A percentile compares a stretch with the other conserved stretches of the same genome.
Conservation (phyloP, 2,888 invertebrate species). For the Ephialtes manifestator region DNA sequence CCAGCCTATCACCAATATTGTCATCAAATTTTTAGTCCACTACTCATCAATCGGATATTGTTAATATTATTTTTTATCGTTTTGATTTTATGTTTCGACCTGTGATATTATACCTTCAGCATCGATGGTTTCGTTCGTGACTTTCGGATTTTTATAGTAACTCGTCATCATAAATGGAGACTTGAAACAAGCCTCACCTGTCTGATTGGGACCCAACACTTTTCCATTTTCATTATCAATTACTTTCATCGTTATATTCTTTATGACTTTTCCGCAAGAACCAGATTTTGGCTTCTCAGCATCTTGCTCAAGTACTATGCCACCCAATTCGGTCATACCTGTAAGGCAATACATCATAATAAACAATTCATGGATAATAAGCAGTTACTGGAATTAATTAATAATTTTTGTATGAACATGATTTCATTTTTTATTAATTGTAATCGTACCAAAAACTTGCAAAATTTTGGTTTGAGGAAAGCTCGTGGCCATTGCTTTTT, state of each 20-base stretch:
- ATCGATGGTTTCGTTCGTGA: conserved; percentile 71
- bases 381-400: too few species aligned
- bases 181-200: conserved; percentile 74
- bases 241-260: conserved; percentile 75
- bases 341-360: conserved; percentile 2
- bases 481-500: conserved; percentile 51
- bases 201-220: conserved; percentile 75
- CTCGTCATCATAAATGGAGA: conserved; percentile 69
- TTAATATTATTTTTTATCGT: too few species aligned
- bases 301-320: conserved; percentile 62
- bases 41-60: too few species aligned
- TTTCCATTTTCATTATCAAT: conserved; percentile 71
- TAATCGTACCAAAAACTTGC: conserved; percentile 74
- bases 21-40: neutral
- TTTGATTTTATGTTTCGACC: too few species aligned
- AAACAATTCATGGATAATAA: neutral
- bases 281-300: conserved; percentile 59
- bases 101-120: conserved; percentile 75
- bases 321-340: conserved; percentile 80
- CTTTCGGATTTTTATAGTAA: conserved; percentile 73
- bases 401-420: too few species aligned
- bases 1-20: too few species aligned
- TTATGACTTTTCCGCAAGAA: conserved; percentile 74
- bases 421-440: too few species aligned
- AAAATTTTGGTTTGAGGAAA: conserved; percentile 51